phyloP scores from a whole-genome alignment of 1,140 invertebrate genomes.

The roundworm (Caenorhabditis elegans) region DNA sequence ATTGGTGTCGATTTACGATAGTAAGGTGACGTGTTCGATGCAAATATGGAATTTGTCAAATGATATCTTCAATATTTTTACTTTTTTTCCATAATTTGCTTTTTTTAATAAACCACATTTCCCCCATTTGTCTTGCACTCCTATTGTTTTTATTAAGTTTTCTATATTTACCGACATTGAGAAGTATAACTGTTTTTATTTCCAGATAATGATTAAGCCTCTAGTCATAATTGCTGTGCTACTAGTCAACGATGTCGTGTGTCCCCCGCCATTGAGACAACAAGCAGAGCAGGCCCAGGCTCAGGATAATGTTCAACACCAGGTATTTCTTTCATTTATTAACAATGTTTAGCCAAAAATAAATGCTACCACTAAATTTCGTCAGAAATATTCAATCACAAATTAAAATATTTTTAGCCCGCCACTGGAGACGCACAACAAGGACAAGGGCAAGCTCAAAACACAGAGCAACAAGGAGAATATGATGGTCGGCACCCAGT shows the following conservation, averaged over 20 bases:
- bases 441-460: background rate
- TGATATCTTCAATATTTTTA: too few relatives aligned
- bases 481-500: constrained; percentile 25
- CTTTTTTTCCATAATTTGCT: too few relatives aligned
- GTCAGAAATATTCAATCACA: background rate
- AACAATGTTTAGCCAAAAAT: too few relatives aligned
- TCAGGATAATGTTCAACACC: background rate
- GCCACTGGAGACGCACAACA: background rate
- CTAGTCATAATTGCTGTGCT: constrained; percentile 11
- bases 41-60: background rate
- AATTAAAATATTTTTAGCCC: background rate
- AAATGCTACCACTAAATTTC: too few relatives aligned
- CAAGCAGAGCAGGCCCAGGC: constrained; percentile 22
- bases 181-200: background rate
- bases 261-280: constrained; percentile 37
- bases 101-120: too few relatives aligned
- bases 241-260: constrained; percentile 5
- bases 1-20: constrained; percentile 1
- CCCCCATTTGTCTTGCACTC: background rate
- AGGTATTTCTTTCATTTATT: too few relatives aligned
- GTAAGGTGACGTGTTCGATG: constrained; percentile 7
- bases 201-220: constrained; percentile 33
- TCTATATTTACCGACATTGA: background rate
- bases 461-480: background rate
- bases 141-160: background rate